Evolutionary conservation across 92 coral and sea anemone genomes (phyloP).

Genomic region (Virgularia gustaviana): DNA sequence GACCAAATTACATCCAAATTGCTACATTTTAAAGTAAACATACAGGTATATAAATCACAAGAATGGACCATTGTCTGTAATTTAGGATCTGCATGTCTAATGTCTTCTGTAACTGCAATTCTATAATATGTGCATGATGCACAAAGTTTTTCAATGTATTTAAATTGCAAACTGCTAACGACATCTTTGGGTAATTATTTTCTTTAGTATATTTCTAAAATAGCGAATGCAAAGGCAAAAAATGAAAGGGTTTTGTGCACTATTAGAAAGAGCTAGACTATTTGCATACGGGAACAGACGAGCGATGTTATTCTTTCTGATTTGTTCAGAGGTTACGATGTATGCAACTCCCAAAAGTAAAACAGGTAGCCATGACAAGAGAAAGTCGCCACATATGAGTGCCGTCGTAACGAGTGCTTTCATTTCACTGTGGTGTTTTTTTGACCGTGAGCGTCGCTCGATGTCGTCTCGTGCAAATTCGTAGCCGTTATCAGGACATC

Average conservation of each 20-base stretch:
- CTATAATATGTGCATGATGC: no score
- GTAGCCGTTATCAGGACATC: no score
- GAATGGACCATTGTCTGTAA: no score
- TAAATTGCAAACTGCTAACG: no score
- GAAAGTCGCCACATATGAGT: constrained; percentile 34
- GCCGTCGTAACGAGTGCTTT: constrained; percentile 29
- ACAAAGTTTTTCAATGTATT: no score
- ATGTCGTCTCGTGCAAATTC: no score
- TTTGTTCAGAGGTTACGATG: background rate
- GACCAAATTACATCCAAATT: no score
- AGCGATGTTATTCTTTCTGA: background rate
- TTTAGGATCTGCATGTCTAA: no score
- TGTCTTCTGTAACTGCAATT: no score
- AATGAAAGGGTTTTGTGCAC: constrained; percentile 37
- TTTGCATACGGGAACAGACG: constrained; percentile 22
- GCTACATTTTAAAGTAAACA: no score
- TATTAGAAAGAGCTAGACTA: constrained; percentile 22
- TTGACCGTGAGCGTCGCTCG: no score
- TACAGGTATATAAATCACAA: no score
- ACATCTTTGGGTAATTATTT: background rate
- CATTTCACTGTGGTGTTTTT: background rate
- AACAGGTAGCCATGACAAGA: constrained; percentile 31
- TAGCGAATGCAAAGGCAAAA: constrained; percentile 19
- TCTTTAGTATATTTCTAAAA: constrained; percentile 16
- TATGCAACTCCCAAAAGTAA: constrained; percentile 5